phyloP scores from a whole-genome alignment of 2,888 invertebrate genomes.

The Tenthredo livida region DNA sequence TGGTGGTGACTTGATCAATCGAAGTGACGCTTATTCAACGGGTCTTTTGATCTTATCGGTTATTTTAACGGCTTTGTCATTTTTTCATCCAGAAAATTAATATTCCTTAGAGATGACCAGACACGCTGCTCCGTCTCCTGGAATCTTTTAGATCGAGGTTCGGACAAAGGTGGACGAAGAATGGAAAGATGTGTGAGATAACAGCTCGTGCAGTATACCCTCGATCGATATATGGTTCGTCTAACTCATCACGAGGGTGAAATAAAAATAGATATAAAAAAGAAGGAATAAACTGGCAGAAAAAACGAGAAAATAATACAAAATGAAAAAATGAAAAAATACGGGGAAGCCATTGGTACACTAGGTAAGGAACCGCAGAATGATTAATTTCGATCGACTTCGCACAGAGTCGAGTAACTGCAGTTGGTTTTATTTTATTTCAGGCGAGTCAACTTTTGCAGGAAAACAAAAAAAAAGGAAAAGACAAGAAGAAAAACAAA shows the following conservation, averaged over 20 bases:
- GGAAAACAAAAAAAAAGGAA: no score
- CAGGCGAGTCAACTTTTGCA: neutral
- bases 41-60: conserved; percentile 59
- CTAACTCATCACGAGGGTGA: conserved; percentile 35
- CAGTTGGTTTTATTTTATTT: neutral
- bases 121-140: conserved; percentile 26
- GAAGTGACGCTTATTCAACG: conserved; percentile 21
- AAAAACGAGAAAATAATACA: neutral
- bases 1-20: conserved; percentile 2
- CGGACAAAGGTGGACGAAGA: conserved; percentile 13
- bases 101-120: conserved; percentile 53
- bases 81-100: conserved; percentile 61
- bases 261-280: conserved; percentile 35
- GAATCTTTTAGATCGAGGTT: conserved; percentile 42
- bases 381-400: neutral
- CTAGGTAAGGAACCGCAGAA: neutral
- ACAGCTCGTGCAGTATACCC: neutral
- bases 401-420: neutral
- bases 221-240: conserved; percentile 43
- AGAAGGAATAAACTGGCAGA: neutral
- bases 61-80: conserved; percentile 57
- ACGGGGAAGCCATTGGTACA: neutral
- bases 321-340: no score
- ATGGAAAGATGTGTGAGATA: conserved; percentile 37
- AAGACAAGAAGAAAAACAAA: neutral